A percentile compares a stretch with the other conserved stretches of the same genome.
These are phyloP conservation scores for Halcyon badia DNA, from an alignment of 2,797 vertebrate species.

Conservation along the genomic window DNA sequence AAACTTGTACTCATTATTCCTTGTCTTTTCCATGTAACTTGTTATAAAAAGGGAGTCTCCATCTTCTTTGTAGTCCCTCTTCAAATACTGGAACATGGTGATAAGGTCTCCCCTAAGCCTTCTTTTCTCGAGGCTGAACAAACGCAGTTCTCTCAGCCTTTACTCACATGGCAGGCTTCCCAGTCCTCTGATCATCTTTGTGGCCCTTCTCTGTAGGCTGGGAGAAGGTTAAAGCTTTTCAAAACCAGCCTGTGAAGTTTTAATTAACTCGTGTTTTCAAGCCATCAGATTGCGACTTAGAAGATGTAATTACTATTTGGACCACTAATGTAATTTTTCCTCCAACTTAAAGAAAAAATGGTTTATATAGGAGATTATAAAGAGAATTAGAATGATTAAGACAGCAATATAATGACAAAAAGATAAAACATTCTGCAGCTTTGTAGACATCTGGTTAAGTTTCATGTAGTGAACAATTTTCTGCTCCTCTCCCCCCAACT, in stretches of 20 bases:
- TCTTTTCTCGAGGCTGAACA: not conserved
- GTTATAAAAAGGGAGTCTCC: not conserved
- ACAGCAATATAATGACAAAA: slow-evolving; percentile 45
- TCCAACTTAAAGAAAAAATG: slow-evolving; percentile 50
- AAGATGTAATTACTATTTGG: slow-evolving; percentile 59
- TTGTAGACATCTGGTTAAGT: slow-evolving; percentile 60
- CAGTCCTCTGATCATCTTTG: not conserved
- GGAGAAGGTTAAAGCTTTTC: slow-evolving; percentile 28
- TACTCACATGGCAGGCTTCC: not conserved
- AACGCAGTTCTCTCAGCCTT: not conserved
- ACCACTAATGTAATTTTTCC: slow-evolving; percentile 54
- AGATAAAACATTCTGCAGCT: slow-evolving; percentile 41
- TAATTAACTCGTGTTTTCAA: slow-evolving; percentile 37
- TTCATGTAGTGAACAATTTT: slow-evolving; percentile 66
- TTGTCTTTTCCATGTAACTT: not conserved
- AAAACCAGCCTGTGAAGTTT: slow-evolving; percentile 7
- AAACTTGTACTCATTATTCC: not conserved
- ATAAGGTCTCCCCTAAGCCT: not conserved
- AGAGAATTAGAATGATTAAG: slow-evolving; percentile 65
- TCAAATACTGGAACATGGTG: not conserved
- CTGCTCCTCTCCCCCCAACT: not conserved
- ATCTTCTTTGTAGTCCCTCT: not conserved
- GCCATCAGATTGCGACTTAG: slow-evolving; percentile 33
- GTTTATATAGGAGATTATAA: slow-evolving; percentile 63
- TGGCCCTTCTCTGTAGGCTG: not conserved